Conservation (phyloP, 2,888 invertebrate species). For the Hemicrepidius hirtus region DNA sequence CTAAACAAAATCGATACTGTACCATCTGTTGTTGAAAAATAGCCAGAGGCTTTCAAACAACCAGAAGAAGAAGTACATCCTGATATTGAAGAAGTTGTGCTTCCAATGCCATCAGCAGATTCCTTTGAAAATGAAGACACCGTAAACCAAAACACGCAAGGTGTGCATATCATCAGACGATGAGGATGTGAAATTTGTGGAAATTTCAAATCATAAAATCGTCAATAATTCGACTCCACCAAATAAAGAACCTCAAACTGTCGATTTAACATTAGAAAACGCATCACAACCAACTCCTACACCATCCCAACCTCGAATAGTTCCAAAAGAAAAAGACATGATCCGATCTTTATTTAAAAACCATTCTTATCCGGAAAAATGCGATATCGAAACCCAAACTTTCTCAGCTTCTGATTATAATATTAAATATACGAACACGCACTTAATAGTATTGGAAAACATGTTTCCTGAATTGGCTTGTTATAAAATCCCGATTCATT, state of each 20-base stretch:
- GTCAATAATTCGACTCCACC: not conserved
- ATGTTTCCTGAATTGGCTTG: not conserved
- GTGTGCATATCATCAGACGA: conserved; percentile 26
- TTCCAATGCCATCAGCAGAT: no score
- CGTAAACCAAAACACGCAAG: no score
- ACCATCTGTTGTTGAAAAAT: no score
- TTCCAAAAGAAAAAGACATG: not conserved
- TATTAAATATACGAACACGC: not conserved
- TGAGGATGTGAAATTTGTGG: not conserved
- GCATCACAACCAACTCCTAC: no score
- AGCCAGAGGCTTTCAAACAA: not conserved
- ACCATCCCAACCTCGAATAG: not conserved
- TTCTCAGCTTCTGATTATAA: no score
- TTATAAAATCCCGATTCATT: not conserved
- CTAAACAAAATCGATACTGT: no score
- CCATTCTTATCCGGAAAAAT: not conserved
- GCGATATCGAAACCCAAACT: not conserved
- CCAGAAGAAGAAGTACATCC: not conserved
- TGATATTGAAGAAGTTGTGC: no score
- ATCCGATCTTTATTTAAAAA: no score
- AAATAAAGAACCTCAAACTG: no score
- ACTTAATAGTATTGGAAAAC: not conserved
- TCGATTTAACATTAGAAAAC: no score
- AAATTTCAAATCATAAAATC: not conserved
- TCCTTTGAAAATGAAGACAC: no score